Conservation (phyloP, 2,888 invertebrate species). For the Brenthis daphne region DNA sequence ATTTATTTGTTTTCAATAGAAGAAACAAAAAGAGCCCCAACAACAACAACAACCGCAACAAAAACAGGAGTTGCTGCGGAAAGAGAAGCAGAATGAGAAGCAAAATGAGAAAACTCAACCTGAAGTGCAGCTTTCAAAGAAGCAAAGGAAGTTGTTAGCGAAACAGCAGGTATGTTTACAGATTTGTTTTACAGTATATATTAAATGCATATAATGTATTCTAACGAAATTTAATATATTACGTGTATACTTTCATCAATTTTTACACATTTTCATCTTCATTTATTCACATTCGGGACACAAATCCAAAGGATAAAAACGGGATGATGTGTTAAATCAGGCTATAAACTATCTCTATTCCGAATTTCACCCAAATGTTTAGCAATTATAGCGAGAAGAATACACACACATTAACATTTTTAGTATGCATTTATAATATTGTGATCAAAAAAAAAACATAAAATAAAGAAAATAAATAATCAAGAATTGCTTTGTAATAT, state of each 20-base stretch:
- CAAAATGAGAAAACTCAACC: slow-evolving; percentile 47
- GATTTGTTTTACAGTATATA: no score
- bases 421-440: no score
- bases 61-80: slow-evolving; percentile 42
- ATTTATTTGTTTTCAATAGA: slow-evolving; percentile 5
- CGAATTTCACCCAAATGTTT: no score
- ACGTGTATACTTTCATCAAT: not conserved
- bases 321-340: not conserved
- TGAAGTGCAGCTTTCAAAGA: slow-evolving; percentile 58
- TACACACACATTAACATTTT: no score
- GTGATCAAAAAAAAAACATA: not conserved
- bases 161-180: slow-evolving; percentile 60
- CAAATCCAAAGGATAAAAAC: no score
- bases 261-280: not conserved
- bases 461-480: not conserved
- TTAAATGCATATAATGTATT: not conserved
- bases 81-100: slow-evolving; percentile 50
- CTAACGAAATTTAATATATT: not conserved
- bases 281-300: no score
- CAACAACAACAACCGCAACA: not conserved
- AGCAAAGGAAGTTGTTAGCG: slow-evolving; percentile 66
- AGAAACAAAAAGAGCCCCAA: slow-evolving; percentile 28
- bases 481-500: no score
- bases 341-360: no score
- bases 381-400: no score